Evolutionary conservation across 2,888 invertebrate species (phyloP), one percentile per base, ranked within the genome.

Genomic region (Leucania comma): DNA sequence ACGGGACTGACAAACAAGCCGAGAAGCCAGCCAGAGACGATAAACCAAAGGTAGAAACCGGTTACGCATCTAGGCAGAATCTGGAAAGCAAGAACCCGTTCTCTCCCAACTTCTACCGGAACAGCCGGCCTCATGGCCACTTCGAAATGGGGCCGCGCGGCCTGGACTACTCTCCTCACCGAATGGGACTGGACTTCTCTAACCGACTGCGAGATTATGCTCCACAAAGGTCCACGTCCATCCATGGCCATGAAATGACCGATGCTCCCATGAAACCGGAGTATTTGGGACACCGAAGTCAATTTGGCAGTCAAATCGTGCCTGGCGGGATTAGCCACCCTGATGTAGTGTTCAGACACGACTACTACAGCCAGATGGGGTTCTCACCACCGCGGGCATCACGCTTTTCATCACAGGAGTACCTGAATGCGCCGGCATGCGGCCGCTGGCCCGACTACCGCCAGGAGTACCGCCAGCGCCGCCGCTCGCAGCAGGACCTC

Each of bases 91-190:
- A 95, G 86, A 95, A 95, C 51, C 95, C 95, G 0, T 95, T 95
- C 74, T 94, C 96, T 1, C 93, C 95, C 0, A 92, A 95, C 58
- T 93, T 92, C 48, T 93, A 94, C 69, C 90, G 94, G 42, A 90
- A 86, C 74, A 91, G 92, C 69, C 84, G 95, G 22, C 89, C 92
- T 2, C 95, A 95, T 61, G 95, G 95, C 0, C 96, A 96, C 81
- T 96, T 96, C 71, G 96, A 96, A 85, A 96, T 96, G 95, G 96
- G 96, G 5, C 95, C 96, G 0, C 91, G 96, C 0, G 96, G 96
- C 0, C 71, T 96, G 46, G 96, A 96, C 84, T 96, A 95, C 80
- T 96, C 96, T 0, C 96, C 96, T 0, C 96, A 96, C 53, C 90
- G 96, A 10, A 92, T 94, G 92, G 93, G 93, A 4, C 80, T 92